Evolutionary conservation across 2,797 vertebrate genomes (phyloP), one percentile per base, ranked within the genome.

Genomic region (Oceanodroma leucorhoa): DNA sequence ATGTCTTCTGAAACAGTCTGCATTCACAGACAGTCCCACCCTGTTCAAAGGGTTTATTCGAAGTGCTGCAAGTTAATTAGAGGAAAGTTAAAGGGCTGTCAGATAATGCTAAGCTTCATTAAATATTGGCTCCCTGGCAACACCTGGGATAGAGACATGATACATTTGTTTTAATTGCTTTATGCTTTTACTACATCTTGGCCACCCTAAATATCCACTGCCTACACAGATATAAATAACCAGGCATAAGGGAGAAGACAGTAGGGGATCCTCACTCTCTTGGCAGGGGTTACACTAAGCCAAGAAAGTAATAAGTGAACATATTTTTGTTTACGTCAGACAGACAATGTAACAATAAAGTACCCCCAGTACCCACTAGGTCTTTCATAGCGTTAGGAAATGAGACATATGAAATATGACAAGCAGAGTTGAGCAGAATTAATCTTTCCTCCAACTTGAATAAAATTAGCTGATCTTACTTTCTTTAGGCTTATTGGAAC

Each of bases 61-160:
- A 75, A 95, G 48, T 69, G 32, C 55, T 83, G 92, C 26, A 89
- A 83, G 87, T 89, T 94, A 94, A 93, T 92, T 93, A 93, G 70
- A 70, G 41, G 55, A 53, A 92, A 83, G 81, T n/a, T 87, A 90
- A 95, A 95, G 36, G 36, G 58, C 60, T 96, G 67, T 90, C 81
- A 93, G 81, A 62, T 79, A 92, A 92, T 66, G 53, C 64, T 80
- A 84, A 84, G 60, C 62, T 89, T 94, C 83, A 64, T 93, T 95
- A 94, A 93, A 83, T 64, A 87, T 19, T 62, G 48, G 9, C 32
- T 94, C 18, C 40, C 78, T 87, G 43, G 75, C 5, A 82, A 84
- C 85, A 50, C 7, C 34, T 58, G 27, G 40, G 40, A 75, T 9
- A 78, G 41, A 93, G 57, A 64, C 41, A 57, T 15, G 53, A 93